Evolutionary conservation across 2,113 vertebrate genomes (phyloP).

Genomic region (Cariama cristata): DNA sequence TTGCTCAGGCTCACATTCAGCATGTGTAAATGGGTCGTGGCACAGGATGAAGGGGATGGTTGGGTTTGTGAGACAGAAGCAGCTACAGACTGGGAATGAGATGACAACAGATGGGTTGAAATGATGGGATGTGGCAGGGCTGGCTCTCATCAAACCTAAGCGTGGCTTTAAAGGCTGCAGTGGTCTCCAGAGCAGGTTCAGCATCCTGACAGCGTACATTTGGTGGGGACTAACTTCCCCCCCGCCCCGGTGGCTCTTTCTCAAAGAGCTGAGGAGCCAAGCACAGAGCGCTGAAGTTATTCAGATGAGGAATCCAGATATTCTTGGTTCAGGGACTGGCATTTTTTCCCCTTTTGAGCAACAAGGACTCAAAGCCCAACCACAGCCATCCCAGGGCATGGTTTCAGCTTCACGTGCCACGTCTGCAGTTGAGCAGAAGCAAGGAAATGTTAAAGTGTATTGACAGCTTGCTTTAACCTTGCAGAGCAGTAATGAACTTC

Average conservation of each 20-base stretch:
- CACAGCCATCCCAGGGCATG: neutral
- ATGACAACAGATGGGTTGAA: neutral
- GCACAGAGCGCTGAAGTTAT: neutral
- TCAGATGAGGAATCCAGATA: neutral
- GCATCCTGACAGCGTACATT: neutral
- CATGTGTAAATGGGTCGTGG: neutral
- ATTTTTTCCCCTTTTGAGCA: neutral
- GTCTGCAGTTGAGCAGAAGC: conserved; percentile 19
- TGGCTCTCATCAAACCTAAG: neutral
- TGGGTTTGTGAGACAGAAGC: neutral
- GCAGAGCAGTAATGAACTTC: neutral
- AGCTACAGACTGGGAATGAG: neutral
- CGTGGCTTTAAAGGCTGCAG: neutral
- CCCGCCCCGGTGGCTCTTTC: neutral
- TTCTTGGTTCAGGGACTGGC: neutral
- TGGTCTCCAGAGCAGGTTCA: neutral
- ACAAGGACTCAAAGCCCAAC: neutral
- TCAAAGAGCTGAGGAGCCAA: neutral
- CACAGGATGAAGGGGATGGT: neutral
- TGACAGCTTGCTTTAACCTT: neutral
- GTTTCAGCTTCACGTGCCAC: neutral
- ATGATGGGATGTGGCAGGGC: neutral
- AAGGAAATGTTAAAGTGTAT: neutral
- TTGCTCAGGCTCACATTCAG: accelerated
- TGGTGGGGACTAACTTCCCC: neutral